phyloP scores from a whole-genome alignment of 2,797 vertebrate genomes.

The Ptychobarbus kaznakovi region DNA sequence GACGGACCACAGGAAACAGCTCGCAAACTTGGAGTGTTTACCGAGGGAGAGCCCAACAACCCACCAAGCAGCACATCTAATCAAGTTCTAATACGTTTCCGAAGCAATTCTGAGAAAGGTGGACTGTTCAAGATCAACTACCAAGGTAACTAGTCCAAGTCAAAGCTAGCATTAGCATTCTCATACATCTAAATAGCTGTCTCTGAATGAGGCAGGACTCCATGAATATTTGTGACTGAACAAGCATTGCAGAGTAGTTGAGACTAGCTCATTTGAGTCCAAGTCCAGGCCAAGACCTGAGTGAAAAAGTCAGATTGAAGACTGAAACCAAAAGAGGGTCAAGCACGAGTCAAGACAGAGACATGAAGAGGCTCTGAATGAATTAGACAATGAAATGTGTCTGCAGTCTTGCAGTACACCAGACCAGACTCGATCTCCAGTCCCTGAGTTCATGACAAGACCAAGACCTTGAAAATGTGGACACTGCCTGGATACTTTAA shows the following conservation, averaged over 20 bases:
- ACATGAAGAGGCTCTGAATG: not conserved
- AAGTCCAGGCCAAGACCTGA: not conserved
- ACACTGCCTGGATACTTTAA: not conserved
- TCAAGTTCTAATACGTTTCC: constrained; percentile 92
- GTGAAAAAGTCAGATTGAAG: not conserved
- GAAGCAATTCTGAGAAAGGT: constrained; percentile 88
- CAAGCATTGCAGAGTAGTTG: not conserved
- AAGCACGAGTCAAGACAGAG: not conserved
- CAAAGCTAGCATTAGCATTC: not conserved
- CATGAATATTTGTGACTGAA: not conserved
- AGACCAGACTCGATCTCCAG: not conserved
- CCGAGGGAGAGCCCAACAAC: constrained; percentile 86
- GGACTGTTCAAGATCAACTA: constrained; percentile 90
- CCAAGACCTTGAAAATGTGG: not conserved
- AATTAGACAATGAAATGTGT: not conserved
- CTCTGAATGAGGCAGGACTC: not conserved
- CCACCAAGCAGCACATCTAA: constrained; percentile 92
- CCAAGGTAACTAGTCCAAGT: constrained; percentile 77
- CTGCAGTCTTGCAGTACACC: not conserved
- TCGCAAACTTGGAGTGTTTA: constrained; percentile 92
- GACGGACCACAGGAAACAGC: constrained; percentile 91
- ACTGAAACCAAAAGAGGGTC: not conserved
- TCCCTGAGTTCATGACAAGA: not conserved
- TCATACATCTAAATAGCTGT: constrained; percentile 16
- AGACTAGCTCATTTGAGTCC: not conserved